A percentile compares a stretch with the other conserved stretches of the same genome.
phyloP scores from a whole-genome alignment of 2,888 invertebrate species.

The Strigamia transsilvanica region DNA sequence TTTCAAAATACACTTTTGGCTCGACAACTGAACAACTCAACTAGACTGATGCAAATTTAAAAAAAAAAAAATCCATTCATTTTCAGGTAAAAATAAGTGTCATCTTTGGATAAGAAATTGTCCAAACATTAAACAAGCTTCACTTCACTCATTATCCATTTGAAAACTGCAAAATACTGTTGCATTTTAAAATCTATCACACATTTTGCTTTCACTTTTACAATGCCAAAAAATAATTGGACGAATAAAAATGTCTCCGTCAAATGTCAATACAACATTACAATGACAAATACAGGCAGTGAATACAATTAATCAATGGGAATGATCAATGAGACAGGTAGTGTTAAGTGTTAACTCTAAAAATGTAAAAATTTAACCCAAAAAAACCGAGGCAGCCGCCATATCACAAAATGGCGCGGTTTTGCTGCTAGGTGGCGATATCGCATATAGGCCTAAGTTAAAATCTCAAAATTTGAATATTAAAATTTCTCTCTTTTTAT shows the following conservation, averaged over 20 bases:
- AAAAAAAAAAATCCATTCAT: no score
- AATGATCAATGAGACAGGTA: slow-evolving; percentile 2
- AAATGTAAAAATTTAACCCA: background rate
- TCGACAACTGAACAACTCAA: no score
- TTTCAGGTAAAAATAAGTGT: background rate
- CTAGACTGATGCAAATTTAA: no score
- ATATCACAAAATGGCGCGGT: no score
- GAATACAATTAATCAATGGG: slow-evolving; percentile 6
- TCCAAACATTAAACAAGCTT: background rate
- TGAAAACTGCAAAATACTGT: slow-evolving; percentile 10
- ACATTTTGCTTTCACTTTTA: slow-evolving; percentile 16
- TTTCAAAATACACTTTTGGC: no score
- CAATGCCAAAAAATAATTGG: background rate
- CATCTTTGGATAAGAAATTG: background rate
- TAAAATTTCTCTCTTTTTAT: background rate
- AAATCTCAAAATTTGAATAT: background rate
- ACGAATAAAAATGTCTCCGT: slow-evolving; percentile 6
- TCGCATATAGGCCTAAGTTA: no score
- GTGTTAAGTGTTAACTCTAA: background rate
- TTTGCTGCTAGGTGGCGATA: no score
- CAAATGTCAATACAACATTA: slow-evolving; percentile 10
- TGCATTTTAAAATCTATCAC: background rate
- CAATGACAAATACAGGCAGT: slow-evolving; percentile 20
- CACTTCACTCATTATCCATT: background rate
- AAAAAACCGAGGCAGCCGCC: no score